Evolutionary conservation across 2,113 vertebrate genomes (phyloP).

Genomic region (Rafetus swinhoei): DNA sequence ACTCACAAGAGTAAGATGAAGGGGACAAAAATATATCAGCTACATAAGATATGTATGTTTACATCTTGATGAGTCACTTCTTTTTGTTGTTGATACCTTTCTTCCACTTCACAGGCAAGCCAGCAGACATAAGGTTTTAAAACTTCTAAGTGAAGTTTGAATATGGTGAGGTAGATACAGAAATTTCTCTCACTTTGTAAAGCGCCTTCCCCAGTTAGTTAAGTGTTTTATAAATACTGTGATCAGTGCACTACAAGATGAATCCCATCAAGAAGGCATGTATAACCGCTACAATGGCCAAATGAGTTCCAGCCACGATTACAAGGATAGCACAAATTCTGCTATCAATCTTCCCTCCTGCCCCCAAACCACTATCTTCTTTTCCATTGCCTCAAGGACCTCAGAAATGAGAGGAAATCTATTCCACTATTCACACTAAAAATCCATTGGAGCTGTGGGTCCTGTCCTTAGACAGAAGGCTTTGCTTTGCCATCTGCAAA

Average conservation of each 20-base stretch:
- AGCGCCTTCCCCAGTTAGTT: background rate
- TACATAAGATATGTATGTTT: background rate
- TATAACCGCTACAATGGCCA: accelerated
- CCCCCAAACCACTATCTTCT: background rate
- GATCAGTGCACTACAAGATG: accelerated
- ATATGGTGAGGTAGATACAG: accelerated
- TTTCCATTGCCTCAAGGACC: background rate
- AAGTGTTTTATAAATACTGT: background rate
- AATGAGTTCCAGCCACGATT: background rate
- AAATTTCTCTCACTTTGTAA: background rate
- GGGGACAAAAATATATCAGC: too few species aligned
- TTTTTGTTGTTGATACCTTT: background rate
- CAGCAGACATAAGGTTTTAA: accelerated
- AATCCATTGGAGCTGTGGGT: background rate
- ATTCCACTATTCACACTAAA: background rate
- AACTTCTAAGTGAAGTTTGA: background rate
- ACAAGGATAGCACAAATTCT: background rate
- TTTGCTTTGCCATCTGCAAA: accelerated
- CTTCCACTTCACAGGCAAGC: background rate
- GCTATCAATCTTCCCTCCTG: background rate
- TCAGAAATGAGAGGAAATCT: background rate
- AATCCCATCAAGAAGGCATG: background rate
- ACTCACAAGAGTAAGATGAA: background rate
- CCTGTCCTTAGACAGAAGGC: background rate
- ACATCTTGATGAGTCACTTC: background rate